Evolutionary conservation across 2,888 invertebrate genomes (phyloP), one percentile per base, ranked within the genome.

Genomic region (Andrena fulva): DNA sequence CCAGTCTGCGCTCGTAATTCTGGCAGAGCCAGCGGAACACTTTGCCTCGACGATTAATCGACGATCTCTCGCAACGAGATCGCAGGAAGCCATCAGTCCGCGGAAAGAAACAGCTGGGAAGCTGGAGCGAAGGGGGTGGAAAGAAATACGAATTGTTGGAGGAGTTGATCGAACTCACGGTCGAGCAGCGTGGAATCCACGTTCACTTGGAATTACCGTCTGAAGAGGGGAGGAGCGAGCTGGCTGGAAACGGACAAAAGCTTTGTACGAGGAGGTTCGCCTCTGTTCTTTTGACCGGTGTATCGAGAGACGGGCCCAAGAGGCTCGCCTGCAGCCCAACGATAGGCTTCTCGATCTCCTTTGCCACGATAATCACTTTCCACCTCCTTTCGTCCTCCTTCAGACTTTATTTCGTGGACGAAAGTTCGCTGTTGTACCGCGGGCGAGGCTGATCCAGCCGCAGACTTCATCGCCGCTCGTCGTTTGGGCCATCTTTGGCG

Each of bases 361-460:
- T 90, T 89, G 85, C 87, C 80, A 73, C 85, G 82, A 82, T 89
- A 90, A 90, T 87, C 86, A 90, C 85, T 89, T 86, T 78, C 82
- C 69, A 76, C 73, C 66, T 80, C 70, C 56, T 56, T 20, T 20
- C 42, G 56, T 54, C 48, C 29, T 60, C 67, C 27, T 20, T 20
- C 20, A 10, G 64, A 20, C 10, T 70, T 70, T 7, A 20, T 67
- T 67, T 29, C 16, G 27, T 3, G 35, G 2, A 10, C 2, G 42
- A 29, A 29, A 27, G 7, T 42, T 48, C 48, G 5, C 7, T 33
- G 52, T n/a, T 3, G 31, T 63, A 27, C 68, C 42, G 3, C 7
- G 12, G 35, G 42, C 29, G 35, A 42, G 42, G 62, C 33, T 42
- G 33, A 33, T 59, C 33, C 4, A 0, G 0, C 12, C 12, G 4